Base-by-base conservation (phyloP, 2,113 vertebrate species). In the Saccopteryx leptura region DNA sequence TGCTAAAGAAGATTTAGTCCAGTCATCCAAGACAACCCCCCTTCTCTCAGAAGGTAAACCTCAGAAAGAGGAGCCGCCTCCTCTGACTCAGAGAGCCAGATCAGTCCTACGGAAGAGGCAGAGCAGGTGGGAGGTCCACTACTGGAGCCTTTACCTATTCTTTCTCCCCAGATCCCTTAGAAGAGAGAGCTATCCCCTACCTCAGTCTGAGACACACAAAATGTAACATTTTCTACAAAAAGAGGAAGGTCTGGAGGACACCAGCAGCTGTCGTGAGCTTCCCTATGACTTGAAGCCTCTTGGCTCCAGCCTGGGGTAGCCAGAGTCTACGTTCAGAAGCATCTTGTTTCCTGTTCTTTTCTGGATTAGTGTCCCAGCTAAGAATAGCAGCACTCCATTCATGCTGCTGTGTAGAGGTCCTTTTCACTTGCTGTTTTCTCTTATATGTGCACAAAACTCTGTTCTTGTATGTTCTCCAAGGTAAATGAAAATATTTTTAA, bases 301-400 rank as follows among this genome's bases (percentile, higher is more conserved):
- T 92, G 85, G 87, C 83, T 82, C 28, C 74, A 9, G 65, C 48
- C 58, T 24, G 46, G 63, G 68, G 65, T 69, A 94, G 86, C 63
- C 26, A 2, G 82, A 91, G 84, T 94, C 89, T 33, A 92, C 63
- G 85, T 81, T 91, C 91, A 68, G 74, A 93, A 97, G 86, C 95
- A 82, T 96, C 79, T 75, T 65, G 76, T 71, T 96, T 97, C 96
- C 96, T 84, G 75, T 91, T 87, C 93, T 90, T 68, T 81, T 95
- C 93, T 94, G 78, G 48, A 88, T 80, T 83, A 87, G 86, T 74
- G 50, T 63, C 60, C 86, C 66, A n/a, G 33, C 76, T 92, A 96
- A 97, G 95, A 97, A 98, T 85, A 97, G 89, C 58, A 97, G 89
- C 58, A 10, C 56, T 58, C 86, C 96, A 95, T 95, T 93, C 96